Conservation (phyloP, 2,888 invertebrate genomes). For the Liposcelis brunnea region DNA sequence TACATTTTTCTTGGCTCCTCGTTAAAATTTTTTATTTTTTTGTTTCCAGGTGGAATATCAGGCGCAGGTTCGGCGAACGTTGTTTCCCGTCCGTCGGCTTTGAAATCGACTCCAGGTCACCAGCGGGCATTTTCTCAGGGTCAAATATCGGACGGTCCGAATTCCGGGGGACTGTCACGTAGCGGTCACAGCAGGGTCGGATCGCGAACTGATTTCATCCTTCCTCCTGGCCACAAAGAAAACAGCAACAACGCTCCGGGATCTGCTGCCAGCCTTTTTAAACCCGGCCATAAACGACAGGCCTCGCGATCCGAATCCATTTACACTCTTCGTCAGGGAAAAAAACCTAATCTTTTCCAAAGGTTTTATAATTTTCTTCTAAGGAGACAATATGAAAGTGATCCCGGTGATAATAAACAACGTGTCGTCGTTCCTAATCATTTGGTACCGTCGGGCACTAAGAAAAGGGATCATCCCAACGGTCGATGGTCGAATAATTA, state of each 20-base stretch:
- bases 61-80: conserved; percentile 24
- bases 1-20: no score
- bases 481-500: conserved; percentile 64
- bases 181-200: conserved; percentile 65
- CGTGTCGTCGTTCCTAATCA: conserved; percentile 69
- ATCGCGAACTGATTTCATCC: conserved; percentile 75
- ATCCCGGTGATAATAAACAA: not conserved
- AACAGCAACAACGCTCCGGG: conserved; percentile 26
- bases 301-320: conserved; percentile 79
- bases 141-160: conserved; percentile 51
- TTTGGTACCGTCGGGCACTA: conserved; percentile 62
- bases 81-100: conserved; percentile 43
- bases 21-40: no score
- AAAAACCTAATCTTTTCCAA: conserved; percentile 35
- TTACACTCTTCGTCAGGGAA: conserved; percentile 56
- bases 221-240: conserved; percentile 73
- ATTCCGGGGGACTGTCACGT: not conserved
- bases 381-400: conserved; percentile 24
- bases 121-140: conserved; percentile 77
- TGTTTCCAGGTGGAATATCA: conserved; percentile 17
- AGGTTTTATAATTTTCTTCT: conserved; percentile 43
- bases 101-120: conserved; percentile 58
- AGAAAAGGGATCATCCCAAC: conserved; percentile 66
- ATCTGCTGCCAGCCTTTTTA: conserved; percentile 32
- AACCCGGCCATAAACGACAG: conserved; percentile 63